Evolutionary conservation across 2,888 invertebrate genomes (phyloP), one percentile per base, ranked within the genome.

Genomic region (Agrochola lota): DNA sequence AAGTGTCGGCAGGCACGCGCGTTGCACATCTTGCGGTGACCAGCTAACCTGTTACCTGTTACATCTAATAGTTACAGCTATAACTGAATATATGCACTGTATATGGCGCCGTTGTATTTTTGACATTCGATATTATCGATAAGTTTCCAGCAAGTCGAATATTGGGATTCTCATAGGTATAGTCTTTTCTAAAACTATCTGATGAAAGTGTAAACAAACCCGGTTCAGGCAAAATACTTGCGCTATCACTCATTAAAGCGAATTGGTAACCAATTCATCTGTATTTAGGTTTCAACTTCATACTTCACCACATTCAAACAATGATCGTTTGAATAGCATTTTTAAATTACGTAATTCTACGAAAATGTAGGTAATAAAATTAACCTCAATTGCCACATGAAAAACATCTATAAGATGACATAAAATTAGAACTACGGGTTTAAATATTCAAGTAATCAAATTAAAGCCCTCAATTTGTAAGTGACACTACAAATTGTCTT

Each of bases 31-130:
- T 30, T 7, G 52, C 52, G 23, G 20, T 8, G 81, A 15, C 63
- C 82, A 26, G 66, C 23, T 52, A 77, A 83, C 77, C 70, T 71
- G 77, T 70, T n/a, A 55, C 64, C 63, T 40, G 35, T 62, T 40
- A 59, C 57, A 67, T 55, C 78, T 3, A 46, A 40, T 35, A 57
- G 26, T 15, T 30, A 35, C n/a, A 63, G 43, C 49, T 40, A n/a
- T 46, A 20, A 8, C 20, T 20, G 12, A 40, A n/a, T 26, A 46
- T 35, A 9, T 6, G 49, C 46, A 23, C 46, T 46, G 63, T 11
- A 20, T 12, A n/a, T 9, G 35, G 23, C 20, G 17, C 35, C 17
- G n/a, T 49, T 64, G 17, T 20, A 2, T 26, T 23, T 67, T 12
- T 68, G 35, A 52, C 17, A 63, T 46, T 63, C 23, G 15, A 43